Evolutionary conservation across 2,888 invertebrate genomes (phyloP), one percentile per base, ranked within the genome.

Genomic region (Cyaniris semiargus): DNA sequence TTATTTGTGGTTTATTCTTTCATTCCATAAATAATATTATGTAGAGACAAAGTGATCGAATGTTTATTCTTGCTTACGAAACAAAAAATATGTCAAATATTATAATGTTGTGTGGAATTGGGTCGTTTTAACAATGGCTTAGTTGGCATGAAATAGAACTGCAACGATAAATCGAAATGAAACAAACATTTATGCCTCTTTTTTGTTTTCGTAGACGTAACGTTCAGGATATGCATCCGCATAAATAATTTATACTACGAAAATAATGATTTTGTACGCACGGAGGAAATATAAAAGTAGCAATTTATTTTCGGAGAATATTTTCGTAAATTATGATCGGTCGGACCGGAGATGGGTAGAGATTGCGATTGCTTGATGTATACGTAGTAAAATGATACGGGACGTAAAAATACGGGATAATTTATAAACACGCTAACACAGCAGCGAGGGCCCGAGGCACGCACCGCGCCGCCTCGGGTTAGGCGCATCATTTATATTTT

Each of bases 401-500:
- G 89, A 92, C 89, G 89, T 88, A 86, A 86, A 89, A 88, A 88
- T 88, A 88, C 88, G 86, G 89, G 87, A 91, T 91, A 90, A 92
- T 93, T 93, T 92, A 93, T 92, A 88, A 90, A 88, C 83, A 81
- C 84, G 89, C 87, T 85, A 90, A 89, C 89, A 86, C 86, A 86
- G 87, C 84, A 87, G 87, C 88, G 87, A 84, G 83, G 83, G 85
- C 83, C 79, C 78, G 83, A 79, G 82, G 81, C 82, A 80, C 87
- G 87, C 83, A 86, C 86, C 89, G 84, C 88, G 90, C 88, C 90
- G 91, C 89, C 88, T 89, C 87, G 86, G 86, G 90, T 93, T 92
- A 92, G 90, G 86, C 87, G 89, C 89, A 91, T 93, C 92, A 92
- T 93, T 94, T 92, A 93, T 93, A 93, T 93, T 92, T 90, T 91